Percentiles rank a stretch among this genome's conserved stretches.
Evolutionary conservation across 2,797 vertebrate species (phyloP).

Genomic region (Lerista edwardsae): DNA sequence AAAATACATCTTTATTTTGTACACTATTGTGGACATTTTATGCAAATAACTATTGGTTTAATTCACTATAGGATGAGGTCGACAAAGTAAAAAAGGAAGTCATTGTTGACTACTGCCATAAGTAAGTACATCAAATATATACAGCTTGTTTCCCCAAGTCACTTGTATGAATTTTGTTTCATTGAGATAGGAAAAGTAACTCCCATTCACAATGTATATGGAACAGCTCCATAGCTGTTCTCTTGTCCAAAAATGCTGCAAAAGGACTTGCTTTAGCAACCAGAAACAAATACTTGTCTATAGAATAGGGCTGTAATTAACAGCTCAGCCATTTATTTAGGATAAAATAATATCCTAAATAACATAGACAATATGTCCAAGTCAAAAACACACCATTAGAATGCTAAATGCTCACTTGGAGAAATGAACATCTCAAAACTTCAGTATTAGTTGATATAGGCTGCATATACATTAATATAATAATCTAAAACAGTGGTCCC

Average conservation of each 20-base stretch:
- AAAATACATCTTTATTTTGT: not conserved
- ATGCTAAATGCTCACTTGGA: not conserved
- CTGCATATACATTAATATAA: not conserved
- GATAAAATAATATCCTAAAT: too few species aligned
- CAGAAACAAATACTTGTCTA: not conserved
- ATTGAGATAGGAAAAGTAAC: conserved; percentile 6
- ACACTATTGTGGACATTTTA: not conserved
- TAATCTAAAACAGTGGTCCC: not conserved
- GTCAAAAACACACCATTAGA: not conserved
- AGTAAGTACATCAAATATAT: conserved; percentile 65
- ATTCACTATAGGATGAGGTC: conserved; percentile 72
- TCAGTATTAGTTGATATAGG: not conserved
- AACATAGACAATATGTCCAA: not conserved
- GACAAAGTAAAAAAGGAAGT: conserved; percentile 78
- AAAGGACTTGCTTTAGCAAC: not conserved
- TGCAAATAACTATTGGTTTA: not conserved
- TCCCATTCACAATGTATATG: accelerated
- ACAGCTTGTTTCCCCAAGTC: not conserved
- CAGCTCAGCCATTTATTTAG: not conserved
- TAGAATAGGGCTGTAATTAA: not conserved
- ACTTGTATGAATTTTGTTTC: conserved; percentile 10
- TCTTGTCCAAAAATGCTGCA: not conserved
- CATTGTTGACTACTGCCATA: conserved; percentile 78
- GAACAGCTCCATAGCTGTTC: not conserved
- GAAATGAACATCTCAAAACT: not conserved